phyloP scores from a whole-genome alignment of 2,113 vertebrate genomes.

The Elgaria multicarinata region DNA sequence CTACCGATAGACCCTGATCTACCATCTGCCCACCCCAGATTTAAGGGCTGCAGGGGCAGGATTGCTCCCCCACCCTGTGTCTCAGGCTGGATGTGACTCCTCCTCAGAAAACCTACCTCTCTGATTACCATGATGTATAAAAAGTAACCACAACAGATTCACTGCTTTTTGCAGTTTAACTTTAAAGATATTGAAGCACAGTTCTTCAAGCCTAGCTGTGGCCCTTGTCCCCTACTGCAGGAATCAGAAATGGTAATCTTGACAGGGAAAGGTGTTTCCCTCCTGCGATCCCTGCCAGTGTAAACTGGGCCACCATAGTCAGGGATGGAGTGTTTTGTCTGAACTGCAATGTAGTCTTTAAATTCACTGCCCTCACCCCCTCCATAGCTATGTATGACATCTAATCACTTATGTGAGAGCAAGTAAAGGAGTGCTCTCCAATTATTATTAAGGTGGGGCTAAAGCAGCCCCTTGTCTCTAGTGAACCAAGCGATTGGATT shows the following conservation, averaged over 20 bases:
- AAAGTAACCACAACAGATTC: not conserved
- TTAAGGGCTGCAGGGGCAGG: too few species aligned
- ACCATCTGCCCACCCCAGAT: too few species aligned
- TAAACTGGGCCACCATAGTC: not conserved
- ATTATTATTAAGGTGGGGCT: too few species aligned
- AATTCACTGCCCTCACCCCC: not conserved
- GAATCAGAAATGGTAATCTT: not conserved
- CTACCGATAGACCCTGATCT: too few species aligned
- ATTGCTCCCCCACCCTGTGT: not conserved
- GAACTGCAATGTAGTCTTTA: not conserved
- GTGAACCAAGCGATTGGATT: not conserved
- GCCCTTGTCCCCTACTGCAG: not conserved
- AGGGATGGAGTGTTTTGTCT: not conserved
- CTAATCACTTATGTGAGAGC: not conserved
- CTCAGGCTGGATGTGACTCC: not conserved
- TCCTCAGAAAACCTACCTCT: too few species aligned
- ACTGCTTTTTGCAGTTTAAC: not conserved
- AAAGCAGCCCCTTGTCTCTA: not conserved
- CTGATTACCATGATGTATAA: too few species aligned
- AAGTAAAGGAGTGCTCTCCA: too few species aligned
- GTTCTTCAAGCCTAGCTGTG: not conserved
- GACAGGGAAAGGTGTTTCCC: not conserved
- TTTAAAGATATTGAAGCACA: not conserved
- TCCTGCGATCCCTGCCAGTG: not conserved
- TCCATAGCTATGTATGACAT: not conserved